These are phyloP conservation scores for Hymenochirus boettgeri DNA, from an alignment of 2,113 vertebrate species.

Conservation along the genomic window DNA sequence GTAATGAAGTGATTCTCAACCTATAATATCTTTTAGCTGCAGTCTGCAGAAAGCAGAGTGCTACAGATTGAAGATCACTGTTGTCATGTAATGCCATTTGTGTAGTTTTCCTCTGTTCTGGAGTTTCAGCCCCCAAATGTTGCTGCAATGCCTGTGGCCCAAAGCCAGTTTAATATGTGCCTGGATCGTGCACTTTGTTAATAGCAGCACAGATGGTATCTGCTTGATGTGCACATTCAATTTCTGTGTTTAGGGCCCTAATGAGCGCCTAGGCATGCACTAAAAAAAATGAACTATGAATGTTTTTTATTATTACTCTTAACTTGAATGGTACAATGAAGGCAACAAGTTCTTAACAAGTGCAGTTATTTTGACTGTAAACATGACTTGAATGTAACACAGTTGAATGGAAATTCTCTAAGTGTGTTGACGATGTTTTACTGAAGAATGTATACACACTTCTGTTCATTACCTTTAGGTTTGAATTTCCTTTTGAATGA, in stretches of 20 bases:
- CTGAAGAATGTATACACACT: slow-evolving; percentile 24
- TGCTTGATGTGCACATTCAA: neutral
- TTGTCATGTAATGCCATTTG: no score
- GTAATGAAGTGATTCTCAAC: no score
- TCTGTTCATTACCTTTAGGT: slow-evolving; percentile 8
- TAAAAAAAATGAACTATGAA: slow-evolving; percentile 56
- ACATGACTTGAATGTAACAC: slow-evolving; percentile 34
- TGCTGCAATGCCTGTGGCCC: slow-evolving; percentile 29
- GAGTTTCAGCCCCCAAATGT: neutral
- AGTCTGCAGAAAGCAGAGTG: no score
- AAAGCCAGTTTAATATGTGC: neutral
- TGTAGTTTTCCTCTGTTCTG: slow-evolving; percentile 8
- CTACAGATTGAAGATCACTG: no score
- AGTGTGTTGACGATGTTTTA: slow-evolving; percentile 6
- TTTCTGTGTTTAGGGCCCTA: neutral
- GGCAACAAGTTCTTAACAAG: slow-evolving; percentile 6
- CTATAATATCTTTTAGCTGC: no score
- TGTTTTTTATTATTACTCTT: slow-evolving; percentile 56
- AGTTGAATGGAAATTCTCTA: slow-evolving; percentile 27
- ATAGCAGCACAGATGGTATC: neutral
- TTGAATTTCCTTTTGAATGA: slow-evolving; percentile 10
- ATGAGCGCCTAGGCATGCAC: slow-evolving; percentile 43
- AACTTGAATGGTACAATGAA: slow-evolving; percentile 63
- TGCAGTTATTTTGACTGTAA: neutral
- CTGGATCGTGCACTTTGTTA: slow-evolving; percentile 5